Evolutionary conservation across 2,797 vertebrate species (phyloP).

Genomic region (Lates japonicus): DNA sequence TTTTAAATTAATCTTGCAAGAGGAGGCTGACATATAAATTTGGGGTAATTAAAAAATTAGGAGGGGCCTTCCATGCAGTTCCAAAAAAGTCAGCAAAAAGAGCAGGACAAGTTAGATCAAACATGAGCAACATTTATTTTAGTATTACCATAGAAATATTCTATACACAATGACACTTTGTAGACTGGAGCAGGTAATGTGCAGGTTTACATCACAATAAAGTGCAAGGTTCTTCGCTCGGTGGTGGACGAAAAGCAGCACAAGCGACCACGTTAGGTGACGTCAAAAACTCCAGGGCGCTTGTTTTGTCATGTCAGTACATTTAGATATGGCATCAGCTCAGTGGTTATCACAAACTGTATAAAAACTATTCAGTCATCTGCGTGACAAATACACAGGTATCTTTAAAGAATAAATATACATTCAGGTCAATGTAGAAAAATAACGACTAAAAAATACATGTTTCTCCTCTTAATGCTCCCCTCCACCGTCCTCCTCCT

Average conservation of each 20-base stretch:
- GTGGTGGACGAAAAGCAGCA: conserved; percentile 63
- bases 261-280: conserved; percentile 62
- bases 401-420: conserved; percentile 76
- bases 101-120: conserved; percentile 22
- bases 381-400: conserved; percentile 63
- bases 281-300: conserved; percentile 39
- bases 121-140: conserved; percentile 78
- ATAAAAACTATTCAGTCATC: conserved; percentile 71
- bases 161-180: conserved; percentile 58
- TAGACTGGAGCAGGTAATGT: conserved; percentile 67
- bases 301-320: conserved; percentile 35
- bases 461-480: conserved; percentile 5
- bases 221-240: conserved; percentile 74
- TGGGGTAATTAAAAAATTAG: no score
- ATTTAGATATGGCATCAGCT: conserved; percentile 53
- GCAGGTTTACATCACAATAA: conserved; percentile 74
- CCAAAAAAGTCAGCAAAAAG: conserved; percentile 6
- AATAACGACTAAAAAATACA: conserved; percentile 72
- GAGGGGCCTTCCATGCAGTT: no score
- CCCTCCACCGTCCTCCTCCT: conserved; percentile 21
- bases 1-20: no score
- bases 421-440: conserved; percentile 84
- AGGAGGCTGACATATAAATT: no score
- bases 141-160: conserved; percentile 66
- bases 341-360: conserved; percentile 68